Evolutionary conservation across 1,140 invertebrate species (phyloP).

Genomic region (silkworm (Bombyx mori)): ASM3026992v2 NC_085133.1:5875001-5875500

Average conservation of each 20-base stretch:
- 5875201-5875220: too few species aligned
- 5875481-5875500: conserved; percentile 61
- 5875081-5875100: too few species aligned
- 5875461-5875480: conserved; percentile 66
- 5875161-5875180: too few species aligned
- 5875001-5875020: too few species aligned
- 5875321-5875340: conserved; percentile 21
- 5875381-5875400: conserved; percentile 27
- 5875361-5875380: conserved; percentile 66
- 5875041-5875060: too few species aligned
- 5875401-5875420: neutral
- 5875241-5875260: neutral
- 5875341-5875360: conserved; percentile 47
- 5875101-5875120: too few species aligned
- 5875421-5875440: conserved; percentile 49
- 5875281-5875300: neutral
- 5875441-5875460: conserved; percentile 57
- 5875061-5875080: too few species aligned
- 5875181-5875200: too few species aligned
- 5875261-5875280: conserved; percentile 1
- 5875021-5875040: too few species aligned
- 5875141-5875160: too few species aligned
- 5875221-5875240: neutral
- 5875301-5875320: neutral
- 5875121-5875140: too few species aligned